Evolutionary conservation across 2,888 invertebrate species (phyloP), one percentile per base, ranked within the genome.

Genomic region (Sphaeridia pumilis): DNA sequence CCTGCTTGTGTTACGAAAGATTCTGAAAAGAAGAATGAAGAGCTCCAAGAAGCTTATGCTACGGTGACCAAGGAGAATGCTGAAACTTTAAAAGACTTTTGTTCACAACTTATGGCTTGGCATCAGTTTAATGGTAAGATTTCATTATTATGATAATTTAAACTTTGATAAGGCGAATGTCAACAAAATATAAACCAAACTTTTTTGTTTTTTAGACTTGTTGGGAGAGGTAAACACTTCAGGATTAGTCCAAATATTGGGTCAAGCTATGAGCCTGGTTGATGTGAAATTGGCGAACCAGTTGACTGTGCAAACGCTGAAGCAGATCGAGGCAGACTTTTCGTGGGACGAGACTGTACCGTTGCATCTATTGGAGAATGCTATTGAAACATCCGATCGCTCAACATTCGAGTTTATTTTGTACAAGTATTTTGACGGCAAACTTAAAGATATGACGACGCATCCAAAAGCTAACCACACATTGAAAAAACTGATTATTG

Each of bases 381-480:
- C 80, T 1, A 63, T 87, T 1, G 74, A 76, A 46, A 76, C 81
- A 0, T 78, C 81, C 0, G 75, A 75, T 25, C 73, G 76, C 34
- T 82, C 85, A 69, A 72, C 75, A 5, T 80, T 78, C 63, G 77
- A 76, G 0, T 75, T 80, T 67, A 74, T 87, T 17, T 82, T 82
- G 62, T 76, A 77, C 0, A 76, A 75, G 59, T 81, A 82, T 54
- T 87, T 88, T 68, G 72, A 74, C 46, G 78, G 78, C 45, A 76
- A 78, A 0, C 69, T 87, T 0, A 69, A 72, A 0, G 70, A 74
- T 53, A 70, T 89, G n/a, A 76, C 82, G 0, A 68, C 74, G 1
- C 76, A 79, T 67, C 78, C 77, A 4, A 76, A 75, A 61, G 79
- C 84, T 0, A 87, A 87, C 72, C 90, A 83, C 69, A 78, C 85